phyloP scores from a whole-genome alignment of 2,797 vertebrate genomes.

The Carcharodon carcharias region DNA sequence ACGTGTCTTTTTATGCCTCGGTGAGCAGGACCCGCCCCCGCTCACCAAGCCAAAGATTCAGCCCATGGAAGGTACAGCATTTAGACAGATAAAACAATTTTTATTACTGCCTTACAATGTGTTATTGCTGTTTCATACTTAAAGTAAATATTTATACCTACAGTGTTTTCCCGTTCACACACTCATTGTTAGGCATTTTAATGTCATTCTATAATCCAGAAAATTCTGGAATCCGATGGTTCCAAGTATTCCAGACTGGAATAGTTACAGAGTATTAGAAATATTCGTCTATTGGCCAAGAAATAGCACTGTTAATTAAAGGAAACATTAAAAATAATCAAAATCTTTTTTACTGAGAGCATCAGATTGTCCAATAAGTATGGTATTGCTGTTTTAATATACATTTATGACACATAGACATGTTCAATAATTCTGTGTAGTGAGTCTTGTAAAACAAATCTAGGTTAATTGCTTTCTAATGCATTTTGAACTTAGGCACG shows the following conservation, averaged over 20 bases:
- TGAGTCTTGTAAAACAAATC: neutral
- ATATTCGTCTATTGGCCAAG: neutral
- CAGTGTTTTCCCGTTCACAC: neutral
- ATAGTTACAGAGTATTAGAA: neutral
- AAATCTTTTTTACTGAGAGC: neutral
- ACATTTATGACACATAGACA: neutral
- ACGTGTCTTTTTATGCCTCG: too few relatives aligned
- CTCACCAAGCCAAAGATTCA: too few relatives aligned
- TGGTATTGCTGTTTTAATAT: conserved; percentile 25
- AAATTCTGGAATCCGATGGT: neutral
- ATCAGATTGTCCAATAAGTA: neutral
- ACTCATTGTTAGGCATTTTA: neutral
- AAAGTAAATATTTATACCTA: neutral
- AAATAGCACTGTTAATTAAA: neutral
- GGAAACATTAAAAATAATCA: neutral
- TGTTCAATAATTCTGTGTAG: conserved; percentile 8
- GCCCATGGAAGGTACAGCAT: neutral
- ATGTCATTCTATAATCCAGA: neutral
- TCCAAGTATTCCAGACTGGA: neutral
- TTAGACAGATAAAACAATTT: neutral
- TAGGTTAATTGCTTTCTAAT: conserved; percentile 8
- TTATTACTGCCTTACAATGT: neutral
- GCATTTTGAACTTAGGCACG: neutral
- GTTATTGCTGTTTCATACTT: neutral
- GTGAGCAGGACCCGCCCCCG: too few relatives aligned